phyloP scores from a whole-genome alignment of 30 jellyfish, hydroid and myxozoan species.

The Cassiopea xamachana region DNA sequence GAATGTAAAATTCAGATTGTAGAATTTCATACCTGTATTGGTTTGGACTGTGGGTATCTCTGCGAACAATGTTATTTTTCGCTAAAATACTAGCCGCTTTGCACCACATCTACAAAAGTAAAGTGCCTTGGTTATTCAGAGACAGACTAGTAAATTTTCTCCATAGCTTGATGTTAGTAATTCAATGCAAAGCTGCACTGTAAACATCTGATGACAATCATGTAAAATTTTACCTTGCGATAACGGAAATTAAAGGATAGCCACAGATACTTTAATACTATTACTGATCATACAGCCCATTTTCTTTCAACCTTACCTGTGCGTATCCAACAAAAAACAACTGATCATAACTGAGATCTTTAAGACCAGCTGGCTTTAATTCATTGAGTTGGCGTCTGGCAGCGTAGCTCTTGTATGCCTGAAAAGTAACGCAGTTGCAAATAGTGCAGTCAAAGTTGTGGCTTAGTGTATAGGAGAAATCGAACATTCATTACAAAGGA shows the following conservation, averaged over 20 bases:
- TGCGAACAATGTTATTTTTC: not conserved
- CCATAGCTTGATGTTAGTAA: no score
- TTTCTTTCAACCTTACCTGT: slow-evolving; percentile 17
- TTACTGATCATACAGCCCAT: no score
- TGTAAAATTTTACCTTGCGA: no score
- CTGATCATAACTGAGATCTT: slow-evolving; percentile 58
- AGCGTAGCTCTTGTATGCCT: slow-evolving; percentile 64
- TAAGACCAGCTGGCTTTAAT: slow-evolving; percentile 29
- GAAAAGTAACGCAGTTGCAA: not conserved
- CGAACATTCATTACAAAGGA: no score
- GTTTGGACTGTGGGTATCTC: slow-evolving; percentile 60
- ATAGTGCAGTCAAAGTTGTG: not conserved
- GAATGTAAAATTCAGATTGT: no score
- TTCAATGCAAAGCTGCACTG: no score
- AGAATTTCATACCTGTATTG: slow-evolving; percentile 22
- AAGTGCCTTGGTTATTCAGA: not conserved
- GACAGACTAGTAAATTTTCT: no score
- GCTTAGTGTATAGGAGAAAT: not conserved
- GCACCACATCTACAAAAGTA: slow-evolving; percentile 50
- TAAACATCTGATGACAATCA: no score
- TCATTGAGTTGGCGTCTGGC: slow-evolving; percentile 9
- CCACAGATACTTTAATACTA: no score
- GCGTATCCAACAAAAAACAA: slow-evolving; percentile 59
- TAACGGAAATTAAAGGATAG: no score
- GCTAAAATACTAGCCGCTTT: slow-evolving; percentile 34